Base-by-base conservation (phyloP, 1,140 invertebrate species). In the Centruroides vittatus region DNA sequence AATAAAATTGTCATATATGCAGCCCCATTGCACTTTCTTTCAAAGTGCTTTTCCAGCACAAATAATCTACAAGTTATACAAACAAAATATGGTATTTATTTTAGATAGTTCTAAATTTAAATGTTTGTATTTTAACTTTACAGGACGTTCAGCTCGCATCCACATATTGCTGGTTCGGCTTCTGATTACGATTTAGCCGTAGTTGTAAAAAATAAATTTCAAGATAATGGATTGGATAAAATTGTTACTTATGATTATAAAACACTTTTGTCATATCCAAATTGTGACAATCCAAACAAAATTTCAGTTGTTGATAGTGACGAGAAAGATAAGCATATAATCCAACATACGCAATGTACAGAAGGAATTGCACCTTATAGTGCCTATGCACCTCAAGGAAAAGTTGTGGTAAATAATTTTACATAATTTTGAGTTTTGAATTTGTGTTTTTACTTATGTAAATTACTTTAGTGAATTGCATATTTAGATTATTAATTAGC, bases 201-300 rank as follows among this genome's bases (percentile, higher is more conserved):
- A 35, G 62, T 64, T 52, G 61, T 70, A 9, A 55, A 64, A 55
- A 53, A 59, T 41, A 52, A 63, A 23, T 70, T 68, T 64, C 35
- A 48, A 8, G 58, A 64, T n/a, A 51, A 70, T 55, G 58, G 59
- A 8, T 57, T 70, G 34, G 69, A 70, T 50, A 34, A 60, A 58
- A 60, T 63, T 36, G 56, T 58, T 34, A 59, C 67, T 4, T 59
- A 61, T 5, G 66, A 67, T 49, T 70, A 70, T 61, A 56, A 68
- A 58, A 66, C 68, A 13, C 50, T 66, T 9, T 53, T 70, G 8
- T 70, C 67, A 13, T 62, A 63, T 54, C 68, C 67, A 5, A 48
- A 67, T 56, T 47, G 54, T 47, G 55, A 62, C 11, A 62, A 61
- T 36, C 58, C 67, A 49, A 70, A 66, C 58, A 59, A 60, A 58